Percentiles rank a stretch among this genome's conserved stretches.
phyloP scores from a whole-genome alignment of 2,113 vertebrate genomes.

The Clarias batrachus region DNA sequence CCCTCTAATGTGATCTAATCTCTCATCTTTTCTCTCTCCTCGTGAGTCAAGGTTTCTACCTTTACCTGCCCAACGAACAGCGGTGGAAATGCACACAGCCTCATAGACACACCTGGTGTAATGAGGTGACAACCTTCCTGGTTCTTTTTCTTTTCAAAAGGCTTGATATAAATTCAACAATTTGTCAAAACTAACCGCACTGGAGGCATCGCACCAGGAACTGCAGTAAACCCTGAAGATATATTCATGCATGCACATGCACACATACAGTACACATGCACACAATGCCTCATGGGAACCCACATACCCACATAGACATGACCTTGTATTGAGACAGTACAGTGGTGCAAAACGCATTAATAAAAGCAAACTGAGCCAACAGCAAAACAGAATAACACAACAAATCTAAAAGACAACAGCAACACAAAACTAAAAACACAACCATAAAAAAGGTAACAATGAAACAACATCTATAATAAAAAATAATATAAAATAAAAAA shows the following conservation, averaged over 20 bases:
- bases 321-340: background rate
- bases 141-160: background rate
- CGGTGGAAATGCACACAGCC: background rate
- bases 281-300: background rate
- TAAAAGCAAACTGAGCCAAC: background rate
- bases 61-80: constrained; percentile 14
- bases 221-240: background rate
- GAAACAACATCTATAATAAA: background rate
- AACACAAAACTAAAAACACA: background rate
- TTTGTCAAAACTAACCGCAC: constrained; percentile 35
- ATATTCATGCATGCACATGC: background rate
- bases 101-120: constrained; percentile 8
- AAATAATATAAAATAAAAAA: too few species aligned
- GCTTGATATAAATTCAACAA: constrained; percentile 9
- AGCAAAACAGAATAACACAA: background rate
- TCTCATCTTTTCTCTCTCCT: constrained; percentile 29
- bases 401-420: background rate
- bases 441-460: background rate
- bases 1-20: constrained; percentile 7
- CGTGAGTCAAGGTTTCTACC: constrained; percentile 12
- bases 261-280: constrained; percentile 9
- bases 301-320: background rate
- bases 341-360: background rate
- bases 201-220: constrained; percentile 6
- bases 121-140: constrained; percentile 21